These are phyloP conservation scores for Rhyacichthys aspro DNA, from an alignment of 2,797 vertebrate genomes.

Conservation along the genomic window DNA sequence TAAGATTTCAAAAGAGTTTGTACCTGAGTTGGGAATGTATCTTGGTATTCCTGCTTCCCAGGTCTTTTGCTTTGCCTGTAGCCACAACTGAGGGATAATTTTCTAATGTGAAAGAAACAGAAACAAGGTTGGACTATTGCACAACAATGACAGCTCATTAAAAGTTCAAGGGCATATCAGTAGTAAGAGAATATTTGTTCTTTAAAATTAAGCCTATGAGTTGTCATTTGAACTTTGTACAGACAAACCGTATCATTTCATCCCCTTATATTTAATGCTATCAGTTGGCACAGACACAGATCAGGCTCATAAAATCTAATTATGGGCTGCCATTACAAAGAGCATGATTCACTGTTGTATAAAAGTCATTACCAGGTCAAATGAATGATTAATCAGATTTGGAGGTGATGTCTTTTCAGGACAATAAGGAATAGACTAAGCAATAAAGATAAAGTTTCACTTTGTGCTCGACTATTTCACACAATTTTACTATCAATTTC, in stretches of 20 bases:
- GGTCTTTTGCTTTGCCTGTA: slow-evolving; percentile 77
- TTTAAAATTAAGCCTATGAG: background rate
- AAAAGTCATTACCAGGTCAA: background rate
- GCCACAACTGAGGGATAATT: slow-evolving; percentile 75
- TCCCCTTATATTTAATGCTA: background rate
- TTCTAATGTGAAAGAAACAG: slow-evolving; percentile 50
- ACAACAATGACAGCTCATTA: too few relatives aligned
- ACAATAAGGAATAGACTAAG: too few relatives aligned
- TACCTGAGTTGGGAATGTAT: slow-evolving; percentile 83
- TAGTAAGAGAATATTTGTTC: background rate
- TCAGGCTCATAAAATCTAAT: background rate
- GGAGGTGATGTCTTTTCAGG: background rate
- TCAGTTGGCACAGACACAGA: background rate
- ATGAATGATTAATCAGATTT: background rate
- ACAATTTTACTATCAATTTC: too few relatives aligned
- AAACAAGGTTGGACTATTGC: background rate
- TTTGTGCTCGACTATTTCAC: too few relatives aligned
- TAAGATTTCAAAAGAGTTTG: background rate
- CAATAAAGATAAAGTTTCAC: too few relatives aligned
- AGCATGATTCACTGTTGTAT: slow-evolving; percentile 21
- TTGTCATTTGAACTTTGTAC: slow-evolving; percentile 3
- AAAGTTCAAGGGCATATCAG: background rate
- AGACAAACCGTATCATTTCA: background rate
- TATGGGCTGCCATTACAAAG: slow-evolving; percentile 4
- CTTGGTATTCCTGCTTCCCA: slow-evolving; percentile 73